phyloP scores from a whole-genome alignment of 1,140 invertebrate species.

The Heliothis virescens region DNA sequence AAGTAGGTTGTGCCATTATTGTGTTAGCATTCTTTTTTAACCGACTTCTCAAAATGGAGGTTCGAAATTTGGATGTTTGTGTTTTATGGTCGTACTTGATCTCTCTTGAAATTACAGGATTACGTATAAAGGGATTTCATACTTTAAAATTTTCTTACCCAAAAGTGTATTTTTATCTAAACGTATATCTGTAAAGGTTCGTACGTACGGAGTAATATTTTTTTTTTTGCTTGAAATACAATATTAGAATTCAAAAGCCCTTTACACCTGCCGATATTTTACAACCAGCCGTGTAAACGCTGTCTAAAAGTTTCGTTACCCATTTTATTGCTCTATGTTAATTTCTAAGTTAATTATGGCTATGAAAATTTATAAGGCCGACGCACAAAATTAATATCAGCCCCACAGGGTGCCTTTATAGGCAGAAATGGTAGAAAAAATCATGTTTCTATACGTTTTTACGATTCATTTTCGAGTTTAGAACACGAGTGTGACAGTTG shows the following conservation, averaged over 20 bases:
- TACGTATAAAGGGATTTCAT: too few species aligned
- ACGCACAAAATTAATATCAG: constrained; percentile 81
- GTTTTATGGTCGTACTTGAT: too few species aligned
- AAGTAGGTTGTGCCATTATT: too few species aligned
- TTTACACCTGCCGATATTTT: constrained; percentile 78
- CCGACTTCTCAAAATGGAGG: too few species aligned
- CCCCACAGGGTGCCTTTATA: constrained; percentile 77
- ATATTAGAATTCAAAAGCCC: constrained; percentile 33
- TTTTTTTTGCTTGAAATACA: not conserved
- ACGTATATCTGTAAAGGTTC: not conserved
- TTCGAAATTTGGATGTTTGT: too few species aligned
- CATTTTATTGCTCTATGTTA: constrained; percentile 85
- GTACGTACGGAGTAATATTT: not conserved
- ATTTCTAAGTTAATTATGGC: constrained; percentile 85
- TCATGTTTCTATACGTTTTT: constrained; percentile 72
- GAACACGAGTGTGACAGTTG: constrained; percentile 76
- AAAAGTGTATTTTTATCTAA: not conserved
- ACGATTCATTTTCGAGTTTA: constrained; percentile 70
- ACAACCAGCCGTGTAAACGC: constrained; percentile 76
- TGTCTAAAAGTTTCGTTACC: constrained; percentile 84
- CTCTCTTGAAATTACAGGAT: too few species aligned
- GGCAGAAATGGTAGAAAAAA: constrained; percentile 67
- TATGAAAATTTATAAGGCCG: constrained; percentile 85
- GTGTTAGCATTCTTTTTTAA: too few species aligned
- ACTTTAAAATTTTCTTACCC: too few species aligned